Evolutionary conservation across 2,888 invertebrate genomes (phyloP).

Genomic region (Cosmorhoe ocellata): DNA sequence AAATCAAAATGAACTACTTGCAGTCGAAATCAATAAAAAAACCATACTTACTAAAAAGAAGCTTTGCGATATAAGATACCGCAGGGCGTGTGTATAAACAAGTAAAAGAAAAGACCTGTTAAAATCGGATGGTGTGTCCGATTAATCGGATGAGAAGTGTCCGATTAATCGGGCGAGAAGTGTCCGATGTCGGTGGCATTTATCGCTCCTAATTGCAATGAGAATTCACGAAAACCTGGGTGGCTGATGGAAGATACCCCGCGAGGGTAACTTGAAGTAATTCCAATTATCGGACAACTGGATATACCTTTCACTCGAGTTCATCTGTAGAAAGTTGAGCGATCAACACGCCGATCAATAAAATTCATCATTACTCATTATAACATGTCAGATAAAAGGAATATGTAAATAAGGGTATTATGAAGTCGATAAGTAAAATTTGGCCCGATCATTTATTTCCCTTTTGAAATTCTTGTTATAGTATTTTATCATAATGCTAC

Average conservation of each 20-base stretch:
- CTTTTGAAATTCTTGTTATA: constrained; percentile 45
- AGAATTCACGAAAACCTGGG: constrained; percentile 65
- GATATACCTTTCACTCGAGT: constrained; percentile 8
- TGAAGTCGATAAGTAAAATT: constrained; percentile 39
- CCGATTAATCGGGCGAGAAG: constrained; percentile 70
- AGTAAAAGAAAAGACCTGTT: constrained; percentile 65
- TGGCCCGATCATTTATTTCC: constrained; percentile 43
- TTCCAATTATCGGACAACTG: constrained; percentile 9
- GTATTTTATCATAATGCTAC: constrained; percentile 47
- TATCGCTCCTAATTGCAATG: constrained; percentile 77
- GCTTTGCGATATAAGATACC: too few relatives aligned
- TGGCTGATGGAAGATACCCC: constrained; percentile 54
- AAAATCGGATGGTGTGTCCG: constrained; percentile 68
- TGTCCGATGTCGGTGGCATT: constrained; percentile 72
- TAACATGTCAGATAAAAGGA: constrained; percentile 7
- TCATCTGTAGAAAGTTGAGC: constrained; percentile 1
- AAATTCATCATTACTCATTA: constrained; percentile 21
- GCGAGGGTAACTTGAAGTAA: constrained; percentile 37
- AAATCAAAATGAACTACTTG: too few relatives aligned
- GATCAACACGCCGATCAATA: constrained; percentile 29
- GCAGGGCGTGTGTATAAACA: constrained; percentile 66
- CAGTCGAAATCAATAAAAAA: too few relatives aligned
- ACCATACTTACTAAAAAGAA: too few relatives aligned
- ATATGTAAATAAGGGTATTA: constrained; percentile 16
- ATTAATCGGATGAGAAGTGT: constrained; percentile 72